Conservation (phyloP, 1,140 invertebrate genomes). For the Bilobella aurantiaca region DNA sequence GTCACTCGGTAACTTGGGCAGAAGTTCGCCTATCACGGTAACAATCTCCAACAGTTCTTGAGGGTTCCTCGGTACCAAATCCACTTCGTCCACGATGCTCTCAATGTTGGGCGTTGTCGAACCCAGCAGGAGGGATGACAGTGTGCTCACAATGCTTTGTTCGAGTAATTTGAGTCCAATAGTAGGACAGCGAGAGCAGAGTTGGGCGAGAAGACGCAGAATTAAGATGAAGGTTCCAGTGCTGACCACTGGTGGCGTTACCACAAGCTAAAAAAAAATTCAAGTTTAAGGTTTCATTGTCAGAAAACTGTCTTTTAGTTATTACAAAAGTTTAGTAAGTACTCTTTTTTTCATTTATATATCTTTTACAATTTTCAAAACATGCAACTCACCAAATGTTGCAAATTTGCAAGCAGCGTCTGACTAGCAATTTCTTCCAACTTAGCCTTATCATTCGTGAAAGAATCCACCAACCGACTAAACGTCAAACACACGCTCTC, state of each 20-base stretch:
- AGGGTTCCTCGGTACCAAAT: slow-evolving; percentile 76
- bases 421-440: slow-evolving; percentile 91
- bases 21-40: slow-evolving; percentile 85
- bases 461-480: slow-evolving; percentile 89
- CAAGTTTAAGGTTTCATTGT: slow-evolving; percentile 12
- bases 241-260: slow-evolving; percentile 82
- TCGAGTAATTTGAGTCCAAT: slow-evolving; percentile 79
- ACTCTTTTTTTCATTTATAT: neutral
- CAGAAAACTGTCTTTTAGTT: too few relatives aligned
- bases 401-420: slow-evolving; percentile 81
- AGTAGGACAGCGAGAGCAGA: slow-evolving; percentile 88
- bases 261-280: slow-evolving; percentile 58
- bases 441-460: slow-evolving; percentile 78
- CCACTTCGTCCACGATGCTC: slow-evolving; percentile 46
- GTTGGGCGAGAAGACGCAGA: slow-evolving; percentile 84
- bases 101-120: slow-evolving; percentile 50
- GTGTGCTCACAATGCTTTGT: slow-evolving; percentile 88
- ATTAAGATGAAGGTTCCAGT: slow-evolving; percentile 92
- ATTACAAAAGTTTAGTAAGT: too few relatives aligned
- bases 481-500: slow-evolving; percentile 95
- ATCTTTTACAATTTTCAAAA: neutral
- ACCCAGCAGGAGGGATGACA: slow-evolving; percentile 82
- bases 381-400: slow-evolving; percentile 60
- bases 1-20: slow-evolving; percentile 84
- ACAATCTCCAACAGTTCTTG: slow-evolving; percentile 95